Conservation (phyloP, 2,797 vertebrate genomes). For the Lacerta bilineata region DNA sequence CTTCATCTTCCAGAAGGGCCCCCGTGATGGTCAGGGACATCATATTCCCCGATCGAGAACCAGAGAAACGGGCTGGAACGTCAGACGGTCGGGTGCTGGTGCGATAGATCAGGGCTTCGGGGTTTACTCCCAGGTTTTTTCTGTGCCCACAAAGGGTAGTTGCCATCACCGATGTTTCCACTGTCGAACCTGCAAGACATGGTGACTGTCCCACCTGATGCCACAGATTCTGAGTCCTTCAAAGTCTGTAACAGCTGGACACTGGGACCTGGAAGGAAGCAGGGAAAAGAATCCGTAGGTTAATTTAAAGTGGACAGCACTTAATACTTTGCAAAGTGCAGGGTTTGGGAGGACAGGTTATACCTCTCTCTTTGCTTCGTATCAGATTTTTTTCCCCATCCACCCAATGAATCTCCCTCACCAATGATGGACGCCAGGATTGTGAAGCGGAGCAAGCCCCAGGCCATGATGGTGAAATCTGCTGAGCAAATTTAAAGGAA, state of each 20-base stretch:
- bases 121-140: neutral
- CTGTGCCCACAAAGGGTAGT: neutral
- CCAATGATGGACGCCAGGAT: neutral
- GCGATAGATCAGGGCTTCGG: accelerated
- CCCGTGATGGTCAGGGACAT: neutral
- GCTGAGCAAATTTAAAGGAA: neutral
- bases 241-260: neutral
- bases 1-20: neutral
- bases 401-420: neutral
- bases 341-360: neutral
- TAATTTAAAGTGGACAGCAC: neutral
- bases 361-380: neutral
- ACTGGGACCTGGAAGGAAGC: neutral
- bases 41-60: neutral
- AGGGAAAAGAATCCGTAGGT: too few relatives aligned
- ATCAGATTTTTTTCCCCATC: neutral
- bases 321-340: neutral
- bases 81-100: neutral
- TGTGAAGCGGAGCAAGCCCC: too few relatives aligned
- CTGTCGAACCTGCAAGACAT: neutral
- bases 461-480: too few relatives aligned
- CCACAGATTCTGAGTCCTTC: neutral
- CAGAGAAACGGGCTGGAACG: neutral
- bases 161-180: neutral
- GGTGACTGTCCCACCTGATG: neutral